phyloP scores from a whole-genome alignment of 2,113 vertebrate genomes.

The Myotis yumanensis region DNA sequence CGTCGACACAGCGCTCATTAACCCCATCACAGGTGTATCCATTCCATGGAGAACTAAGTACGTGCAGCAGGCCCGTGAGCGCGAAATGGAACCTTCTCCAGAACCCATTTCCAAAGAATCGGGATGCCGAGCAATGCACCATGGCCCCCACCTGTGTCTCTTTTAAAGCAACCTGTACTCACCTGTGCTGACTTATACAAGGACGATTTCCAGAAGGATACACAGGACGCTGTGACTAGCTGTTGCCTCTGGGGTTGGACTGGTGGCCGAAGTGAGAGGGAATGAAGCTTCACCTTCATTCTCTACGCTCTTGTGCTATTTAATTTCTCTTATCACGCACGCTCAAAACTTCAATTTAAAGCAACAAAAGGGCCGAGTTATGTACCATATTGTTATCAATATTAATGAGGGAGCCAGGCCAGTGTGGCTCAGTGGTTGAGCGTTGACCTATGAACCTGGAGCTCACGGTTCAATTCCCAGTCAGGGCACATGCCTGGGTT shows the following conservation, averaged over 20 bases:
- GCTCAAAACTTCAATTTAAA: neutral
- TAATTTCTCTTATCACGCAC: neutral
- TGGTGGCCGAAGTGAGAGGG: neutral
- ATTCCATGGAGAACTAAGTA: too few relatives aligned
- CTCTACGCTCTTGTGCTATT: neutral
- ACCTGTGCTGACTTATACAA: constrained; percentile 33
- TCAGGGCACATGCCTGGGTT: too few relatives aligned
- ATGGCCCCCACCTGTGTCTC: neutral
- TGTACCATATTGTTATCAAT: neutral
- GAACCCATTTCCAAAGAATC: neutral
- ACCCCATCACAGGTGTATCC: neutral
- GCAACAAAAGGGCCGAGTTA: neutral
- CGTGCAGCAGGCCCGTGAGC: neutral
- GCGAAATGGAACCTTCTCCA: neutral
- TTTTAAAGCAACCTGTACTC: constrained; percentile 21
- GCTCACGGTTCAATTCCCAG: too few relatives aligned
- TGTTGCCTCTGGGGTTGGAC: neutral
- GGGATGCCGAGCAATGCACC: neutral
- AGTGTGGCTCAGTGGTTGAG: too few relatives aligned
- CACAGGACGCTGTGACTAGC: neutral
- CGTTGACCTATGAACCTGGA: too few relatives aligned
- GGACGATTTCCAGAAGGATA: constrained; percentile 19
- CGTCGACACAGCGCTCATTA: neutral
- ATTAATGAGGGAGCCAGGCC: neutral
- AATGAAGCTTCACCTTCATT: constrained; percentile 17